These are phyloP conservation scores for Dasypogon diadema DNA, from an alignment of 2,888 invertebrate species.

Conservation along the genomic window DNA sequence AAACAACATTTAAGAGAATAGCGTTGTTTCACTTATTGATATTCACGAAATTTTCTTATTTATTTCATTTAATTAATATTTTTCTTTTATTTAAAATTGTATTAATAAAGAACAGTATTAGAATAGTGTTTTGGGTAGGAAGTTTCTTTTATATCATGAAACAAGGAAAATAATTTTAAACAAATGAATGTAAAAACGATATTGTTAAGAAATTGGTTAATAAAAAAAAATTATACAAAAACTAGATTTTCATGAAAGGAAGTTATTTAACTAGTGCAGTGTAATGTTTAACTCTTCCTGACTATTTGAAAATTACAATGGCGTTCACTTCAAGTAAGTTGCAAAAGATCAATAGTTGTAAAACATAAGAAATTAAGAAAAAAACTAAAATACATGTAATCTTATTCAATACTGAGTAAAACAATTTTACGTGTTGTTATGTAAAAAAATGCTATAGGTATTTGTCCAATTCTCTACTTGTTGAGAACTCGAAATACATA, in stretches of 20 bases:
- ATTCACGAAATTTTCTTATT: conserved; percentile 11
- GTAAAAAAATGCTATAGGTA: no score
- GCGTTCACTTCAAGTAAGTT: no score
- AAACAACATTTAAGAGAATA: conserved; percentile 39
- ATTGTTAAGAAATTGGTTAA: no score
- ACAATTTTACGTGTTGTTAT: no score
- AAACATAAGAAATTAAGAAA: no score
- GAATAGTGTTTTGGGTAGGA: conserved; percentile 32
- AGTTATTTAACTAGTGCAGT: no score
- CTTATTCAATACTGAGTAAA: no score
- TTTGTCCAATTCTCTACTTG: no score
- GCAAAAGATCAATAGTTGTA: neutral
- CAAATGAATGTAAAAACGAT: neutral
- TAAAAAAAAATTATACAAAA: no score
- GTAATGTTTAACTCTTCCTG: neutral
- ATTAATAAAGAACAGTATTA: conserved; percentile 22
- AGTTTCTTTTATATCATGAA: conserved; percentile 1
- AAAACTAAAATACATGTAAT: no score
- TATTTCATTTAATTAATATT: conserved; percentile 21
- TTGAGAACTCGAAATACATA: no score
- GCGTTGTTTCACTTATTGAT: conserved; percentile 31
- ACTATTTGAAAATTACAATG: neutral
- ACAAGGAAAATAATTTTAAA: neutral
- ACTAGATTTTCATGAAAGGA: no score
- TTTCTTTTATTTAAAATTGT: conserved; percentile 23